Evolutionary conservation across 2,113 vertebrate species (phyloP), one percentile per base, ranked within the genome.

Genomic region (Gobius niger): DNA sequence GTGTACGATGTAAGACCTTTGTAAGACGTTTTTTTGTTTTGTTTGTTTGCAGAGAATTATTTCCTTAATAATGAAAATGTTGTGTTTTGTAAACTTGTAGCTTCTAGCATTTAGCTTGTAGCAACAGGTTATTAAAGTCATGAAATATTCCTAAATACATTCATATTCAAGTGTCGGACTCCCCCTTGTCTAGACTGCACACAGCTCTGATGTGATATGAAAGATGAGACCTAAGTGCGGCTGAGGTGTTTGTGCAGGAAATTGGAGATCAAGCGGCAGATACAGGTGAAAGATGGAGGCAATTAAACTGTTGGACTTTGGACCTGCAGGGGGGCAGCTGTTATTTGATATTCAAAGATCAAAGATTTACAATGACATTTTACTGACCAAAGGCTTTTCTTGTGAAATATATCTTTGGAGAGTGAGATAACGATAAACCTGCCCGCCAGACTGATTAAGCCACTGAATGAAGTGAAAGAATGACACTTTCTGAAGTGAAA

Each of bases 191-290:
- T 24, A 24, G 52, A 24, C 52, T 16, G 19, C 57, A 73, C 68
- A 71, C 72, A 68, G 67, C 63, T 47, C 68, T 50, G 73, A 68
- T 70, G 75, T 72, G 54, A 68, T 70, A 76, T 72, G 54, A 78
- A 51, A 47, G 50, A 66, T 70, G 59, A 68, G 14, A 71, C 47
- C 44, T 53, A 10, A 52, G 67, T 63, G n/a, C 18, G 70, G 19
- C 40, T 7, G 50, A 44, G 65, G 60, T 65, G 63, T 56, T 62
- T 59, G 61, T 53, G 69, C 62, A 78, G 73, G 60, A 73, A 72
- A 79, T 61, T 47, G 71, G 66, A 56, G 44, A 76, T 81, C 61
- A 71, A 51, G 54, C 42, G 56, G 49, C 13, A 53, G 68, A 78
- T 72, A 44, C 52, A 24, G 52, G 52, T 24, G 52, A 54, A 54